phyloP scores from a whole-genome alignment of 2,113 vertebrate genomes.

The Hyaena hyaena region DNA sequence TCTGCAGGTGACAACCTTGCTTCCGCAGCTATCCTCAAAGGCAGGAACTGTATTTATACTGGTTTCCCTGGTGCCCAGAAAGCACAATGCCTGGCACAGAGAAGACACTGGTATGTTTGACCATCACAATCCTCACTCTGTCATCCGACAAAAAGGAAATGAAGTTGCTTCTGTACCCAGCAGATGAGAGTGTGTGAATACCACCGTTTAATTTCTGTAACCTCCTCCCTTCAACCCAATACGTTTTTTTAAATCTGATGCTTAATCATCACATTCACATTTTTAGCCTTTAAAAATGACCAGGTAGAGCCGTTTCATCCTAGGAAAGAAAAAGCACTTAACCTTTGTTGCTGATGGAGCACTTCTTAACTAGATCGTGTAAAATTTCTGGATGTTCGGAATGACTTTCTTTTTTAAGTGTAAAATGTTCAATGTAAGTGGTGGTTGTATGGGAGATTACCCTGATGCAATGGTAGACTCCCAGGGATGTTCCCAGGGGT shows the following conservation, averaged over 20 bases:
- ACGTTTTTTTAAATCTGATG: slow-evolving; percentile 74
- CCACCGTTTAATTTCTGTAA: slow-evolving; percentile 46
- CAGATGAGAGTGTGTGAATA: slow-evolving; percentile 67
- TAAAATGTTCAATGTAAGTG: neutral
- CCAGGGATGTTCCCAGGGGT: neutral
- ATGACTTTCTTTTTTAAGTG: neutral
- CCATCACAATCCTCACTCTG: neutral
- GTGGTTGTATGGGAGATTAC: neutral
- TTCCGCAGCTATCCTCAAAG: neutral
- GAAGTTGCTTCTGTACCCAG: neutral
- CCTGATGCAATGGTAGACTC: neutral
- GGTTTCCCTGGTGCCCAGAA: neutral
- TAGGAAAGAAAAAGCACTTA: slow-evolving; percentile 9
- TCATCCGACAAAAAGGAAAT: neutral
- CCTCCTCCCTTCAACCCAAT: neutral
- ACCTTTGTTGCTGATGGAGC: slow-evolving; percentile 50
- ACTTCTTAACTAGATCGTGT: neutral
- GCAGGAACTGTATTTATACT: neutral
- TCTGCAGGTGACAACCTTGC: neutral
- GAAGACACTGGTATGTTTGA: neutral
- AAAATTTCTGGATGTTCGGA: neutral
- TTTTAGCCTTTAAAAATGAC: slow-evolving; percentile 81
- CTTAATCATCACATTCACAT: slow-evolving; percentile 78
- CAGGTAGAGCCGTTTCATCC: slow-evolving; percentile 53
- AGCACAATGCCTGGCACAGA: neutral